Base-by-base conservation (phyloP, 2,888 invertebrate genomes). In the Xanthorhoe designata region DNA sequence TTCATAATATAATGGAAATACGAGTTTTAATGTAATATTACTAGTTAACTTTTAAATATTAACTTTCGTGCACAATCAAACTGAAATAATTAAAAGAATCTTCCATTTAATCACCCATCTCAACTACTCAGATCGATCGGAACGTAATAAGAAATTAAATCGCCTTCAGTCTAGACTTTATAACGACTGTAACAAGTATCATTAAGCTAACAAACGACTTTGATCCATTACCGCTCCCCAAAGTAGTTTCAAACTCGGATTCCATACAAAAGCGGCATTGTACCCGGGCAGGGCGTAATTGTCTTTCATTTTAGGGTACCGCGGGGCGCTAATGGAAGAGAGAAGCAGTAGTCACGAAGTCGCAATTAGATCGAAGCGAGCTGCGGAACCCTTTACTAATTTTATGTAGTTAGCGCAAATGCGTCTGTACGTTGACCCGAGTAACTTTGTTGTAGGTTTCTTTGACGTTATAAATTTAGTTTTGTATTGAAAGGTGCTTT, bases 311-410 rank as follows among this genome's bases (percentile, higher is more conserved):
- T 50, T 51, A 59, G 65, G 50, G 77, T 82, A 64, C 24, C 64
- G 58, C 75, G 68, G 83, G 74, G 82, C 76, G 82, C 78, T 89
- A 90, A 90, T 90, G 90, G 89, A 87, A 80, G 82, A 81, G 81
- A 82, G 82, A 79, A 84, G 81, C 80, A 82, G 85, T 80, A 88
- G 89, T 89, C 90, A 89, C 89, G 88, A 79, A 87, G 82, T 83
- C 77, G 85, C 90, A 90, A 91, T 91, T 91, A 91, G 88, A 90
- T 86, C 84, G 84, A 81, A 82, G 79, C 79, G 83, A 81, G 83
- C 81, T 79, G 75, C 81, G 81, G 84, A 89, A 88, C 87, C 89
- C 90, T 90, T 89, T 88, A 78, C 83, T 86, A 89, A 89, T 91
- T 89, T 89, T 84, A 89, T 82, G 83, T 86, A 88, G 89, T 90